Evolutionary conservation across 2,797 vertebrate species (phyloP).

Genomic region (Characodon lateralis): DNA sequence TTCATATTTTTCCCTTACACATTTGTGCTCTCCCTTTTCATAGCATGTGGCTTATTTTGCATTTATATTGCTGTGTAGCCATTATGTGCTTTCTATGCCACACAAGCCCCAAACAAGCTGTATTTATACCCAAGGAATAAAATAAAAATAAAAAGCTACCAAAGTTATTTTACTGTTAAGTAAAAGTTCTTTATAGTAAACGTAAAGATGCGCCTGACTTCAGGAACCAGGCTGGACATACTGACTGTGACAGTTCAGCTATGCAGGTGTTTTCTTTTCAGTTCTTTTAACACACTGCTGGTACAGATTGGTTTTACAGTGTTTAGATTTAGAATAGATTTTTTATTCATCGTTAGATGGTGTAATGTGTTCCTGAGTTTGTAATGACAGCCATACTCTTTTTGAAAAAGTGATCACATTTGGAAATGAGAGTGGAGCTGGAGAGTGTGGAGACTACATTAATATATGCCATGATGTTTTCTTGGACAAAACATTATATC

Average conservation of each 20-base stretch:
- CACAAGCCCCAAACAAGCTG: not conserved
- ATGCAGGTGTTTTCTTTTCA: too few relatives aligned
- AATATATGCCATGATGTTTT: too few relatives aligned
- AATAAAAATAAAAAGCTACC: not conserved
- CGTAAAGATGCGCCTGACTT: not conserved
- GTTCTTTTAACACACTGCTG: too few relatives aligned
- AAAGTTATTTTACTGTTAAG: slow-evolving; percentile 4
- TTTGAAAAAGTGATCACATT: not conserved
- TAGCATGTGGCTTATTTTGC: not conserved
- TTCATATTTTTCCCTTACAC: not conserved
- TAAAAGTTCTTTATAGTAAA: slow-evolving; percentile 1
- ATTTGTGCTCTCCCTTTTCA: not conserved
- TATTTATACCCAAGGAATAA: slow-evolving; percentile 11
- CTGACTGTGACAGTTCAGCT: too few relatives aligned
- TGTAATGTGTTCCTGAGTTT: not conserved
- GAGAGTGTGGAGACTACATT: too few relatives aligned
- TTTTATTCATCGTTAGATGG: not conserved
- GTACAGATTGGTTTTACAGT: too few relatives aligned
- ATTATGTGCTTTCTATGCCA: not conserved
- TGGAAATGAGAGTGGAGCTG: too few relatives aligned
- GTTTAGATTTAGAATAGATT: not conserved
- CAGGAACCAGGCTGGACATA: too few relatives aligned
- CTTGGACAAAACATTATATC: not conserved
- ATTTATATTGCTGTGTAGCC: not conserved
- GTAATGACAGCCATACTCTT: not conserved